phyloP scores from a whole-genome alignment of 2,113 vertebrate genomes.

The Arvicanthis niloticus region DNA sequence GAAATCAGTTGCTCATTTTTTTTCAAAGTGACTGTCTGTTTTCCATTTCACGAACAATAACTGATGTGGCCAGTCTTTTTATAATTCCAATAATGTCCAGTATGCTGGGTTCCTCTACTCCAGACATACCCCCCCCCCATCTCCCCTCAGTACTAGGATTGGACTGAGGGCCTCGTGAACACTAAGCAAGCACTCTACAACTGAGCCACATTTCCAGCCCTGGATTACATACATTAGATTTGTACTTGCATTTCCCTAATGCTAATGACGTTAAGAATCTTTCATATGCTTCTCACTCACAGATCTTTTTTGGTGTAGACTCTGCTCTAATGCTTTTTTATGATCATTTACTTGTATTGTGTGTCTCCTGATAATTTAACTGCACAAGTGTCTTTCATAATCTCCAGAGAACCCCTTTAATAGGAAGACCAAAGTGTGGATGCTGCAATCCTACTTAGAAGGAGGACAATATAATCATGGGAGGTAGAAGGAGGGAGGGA shows the following conservation, averaged over 20 bases:
- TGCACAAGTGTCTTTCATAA: not conserved
- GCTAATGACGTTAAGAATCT: not conserved
- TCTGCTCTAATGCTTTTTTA: not conserved
- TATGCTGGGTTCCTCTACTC: not conserved
- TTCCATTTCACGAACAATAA: constrained; percentile 16
- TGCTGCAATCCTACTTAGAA: no score
- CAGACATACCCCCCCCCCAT: not conserved
- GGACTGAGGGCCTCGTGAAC: not conserved
- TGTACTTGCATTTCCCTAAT: not conserved
- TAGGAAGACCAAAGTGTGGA: not conserved
- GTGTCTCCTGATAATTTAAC: constrained; percentile 24
- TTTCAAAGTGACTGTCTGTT: not conserved
- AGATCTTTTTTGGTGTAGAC: not conserved
- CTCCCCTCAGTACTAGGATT: not conserved
- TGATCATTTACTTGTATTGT: not conserved
- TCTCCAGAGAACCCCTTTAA: not conserved
- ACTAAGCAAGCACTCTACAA: not conserved
- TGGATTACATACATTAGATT: not conserved
- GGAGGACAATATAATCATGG: no score
- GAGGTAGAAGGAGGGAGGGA: no score
- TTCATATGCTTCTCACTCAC: not conserved
- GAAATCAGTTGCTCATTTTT: constrained; percentile 12
- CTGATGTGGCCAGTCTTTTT: not conserved
- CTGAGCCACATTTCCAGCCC: not conserved
- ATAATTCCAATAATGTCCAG: not conserved